Percentiles rank a stretch among this genome's conserved stretches.
Evolutionary conservation across 2,797 vertebrate species (phyloP).

Genomic region (Cercopithecus mitis): DNA sequence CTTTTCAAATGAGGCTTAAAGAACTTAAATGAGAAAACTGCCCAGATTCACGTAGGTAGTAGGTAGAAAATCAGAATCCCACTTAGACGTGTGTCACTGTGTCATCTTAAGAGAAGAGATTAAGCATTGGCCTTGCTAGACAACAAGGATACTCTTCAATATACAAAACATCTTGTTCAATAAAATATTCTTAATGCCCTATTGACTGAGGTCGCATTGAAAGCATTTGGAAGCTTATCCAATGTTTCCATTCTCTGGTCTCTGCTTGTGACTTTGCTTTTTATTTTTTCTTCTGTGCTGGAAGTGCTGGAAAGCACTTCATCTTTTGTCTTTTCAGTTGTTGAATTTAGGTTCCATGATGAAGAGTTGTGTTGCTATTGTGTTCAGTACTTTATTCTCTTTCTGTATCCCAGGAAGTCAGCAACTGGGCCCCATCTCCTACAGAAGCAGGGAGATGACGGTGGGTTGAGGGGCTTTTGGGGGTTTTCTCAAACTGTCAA

Average conservation of each 20-base stretch:
- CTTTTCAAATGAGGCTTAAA: neutral
- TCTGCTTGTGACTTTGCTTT: neutral
- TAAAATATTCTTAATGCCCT: neutral
- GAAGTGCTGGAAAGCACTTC: neutral
- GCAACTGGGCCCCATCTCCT: fast-evolving
- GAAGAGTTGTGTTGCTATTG: neutral
- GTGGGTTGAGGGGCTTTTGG: neutral
- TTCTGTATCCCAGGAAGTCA: neutral
- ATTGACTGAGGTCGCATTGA: too few species aligned
- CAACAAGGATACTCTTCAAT: neutral
- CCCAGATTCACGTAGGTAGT: fast-evolving
- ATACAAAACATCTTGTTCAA: neutral
- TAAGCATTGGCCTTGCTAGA: neutral
- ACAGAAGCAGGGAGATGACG: neutral
- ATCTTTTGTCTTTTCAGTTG: too few species aligned
- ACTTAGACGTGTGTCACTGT: fast-evolving
- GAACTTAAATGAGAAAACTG: neutral
- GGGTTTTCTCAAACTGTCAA: neutral
- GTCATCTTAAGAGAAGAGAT: neutral
- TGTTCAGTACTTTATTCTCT: neutral
- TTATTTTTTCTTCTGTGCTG: neutral
- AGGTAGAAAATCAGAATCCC: neutral
- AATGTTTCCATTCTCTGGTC: neutral
- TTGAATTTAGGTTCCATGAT: fast-evolving
- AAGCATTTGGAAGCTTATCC: neutral